Evolutionary conservation across 2,113 vertebrate species (phyloP).

Genomic region (Limanda limanda): DNA sequence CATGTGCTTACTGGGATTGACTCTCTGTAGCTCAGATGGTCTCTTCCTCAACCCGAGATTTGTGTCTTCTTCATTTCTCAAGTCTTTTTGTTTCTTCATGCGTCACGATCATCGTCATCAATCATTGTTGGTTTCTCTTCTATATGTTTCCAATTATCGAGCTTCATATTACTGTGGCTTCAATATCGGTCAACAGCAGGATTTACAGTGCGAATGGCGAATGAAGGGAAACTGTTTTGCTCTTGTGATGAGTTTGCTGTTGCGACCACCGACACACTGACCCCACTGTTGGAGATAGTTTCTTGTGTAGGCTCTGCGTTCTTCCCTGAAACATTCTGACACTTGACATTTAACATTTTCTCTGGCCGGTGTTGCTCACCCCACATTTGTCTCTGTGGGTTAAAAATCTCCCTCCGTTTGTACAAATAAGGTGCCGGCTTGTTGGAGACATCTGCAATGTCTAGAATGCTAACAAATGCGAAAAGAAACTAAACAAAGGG

Average conservation of each 20-base stretch:
- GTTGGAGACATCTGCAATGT: neutral
- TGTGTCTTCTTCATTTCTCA: neutral
- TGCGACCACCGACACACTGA: conserved; percentile 18
- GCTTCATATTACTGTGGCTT: neutral
- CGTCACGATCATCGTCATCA: neutral
- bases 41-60: neutral
- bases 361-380: conserved; percentile 6
- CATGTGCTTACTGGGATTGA: neutral
- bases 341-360: conserved; percentile 54
- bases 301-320: conserved; percentile 34
- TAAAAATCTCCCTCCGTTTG: conserved; percentile 10
- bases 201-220: too few relatives aligned
- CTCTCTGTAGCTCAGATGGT: neutral
- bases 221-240: neutral
- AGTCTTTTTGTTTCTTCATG: neutral
- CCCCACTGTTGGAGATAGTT: conserved; percentile 39
- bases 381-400: conserved; percentile 7
- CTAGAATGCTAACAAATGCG: conserved; percentile 21
- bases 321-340: conserved; percentile 53
- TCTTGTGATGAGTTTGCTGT: conserved; percentile 18
- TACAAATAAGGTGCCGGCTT: conserved; percentile 3
- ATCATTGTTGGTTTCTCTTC: neutral
- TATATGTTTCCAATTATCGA: neutral
- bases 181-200: neutral
- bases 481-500: conserved; percentile 15